Conservation (phyloP, 1,140 invertebrate genomes). For the Aleiodes sp. region DNA sequence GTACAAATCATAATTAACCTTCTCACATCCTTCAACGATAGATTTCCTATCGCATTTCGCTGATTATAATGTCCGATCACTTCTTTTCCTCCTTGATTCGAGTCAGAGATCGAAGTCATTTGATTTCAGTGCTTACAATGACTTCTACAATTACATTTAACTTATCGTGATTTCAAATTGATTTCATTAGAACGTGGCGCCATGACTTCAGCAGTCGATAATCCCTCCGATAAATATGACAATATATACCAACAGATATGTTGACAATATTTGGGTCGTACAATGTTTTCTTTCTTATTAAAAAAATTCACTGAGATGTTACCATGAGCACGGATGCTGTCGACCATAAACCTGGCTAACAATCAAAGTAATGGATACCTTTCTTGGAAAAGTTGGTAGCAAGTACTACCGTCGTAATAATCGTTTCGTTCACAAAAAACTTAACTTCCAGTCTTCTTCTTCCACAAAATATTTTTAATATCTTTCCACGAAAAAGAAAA, state of each 20-base stretch:
- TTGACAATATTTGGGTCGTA: not conserved
- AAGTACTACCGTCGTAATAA: conserved; percentile 47
- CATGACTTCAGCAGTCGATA: no score
- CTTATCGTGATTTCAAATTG: no score
- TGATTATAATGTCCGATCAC: no score
- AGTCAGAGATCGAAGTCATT: no score
- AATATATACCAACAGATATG: not conserved
- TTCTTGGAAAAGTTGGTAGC: conserved; percentile 51
- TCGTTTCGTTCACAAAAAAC: conserved; percentile 35
- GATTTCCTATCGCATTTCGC: no score
- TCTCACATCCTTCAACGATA: no score
- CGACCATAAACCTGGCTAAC: conserved; percentile 51
- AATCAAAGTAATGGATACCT: conserved; percentile 55
- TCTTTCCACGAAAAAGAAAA: conserved; percentile 2
- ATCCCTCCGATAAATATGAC: not conserved
- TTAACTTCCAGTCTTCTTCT: conserved; percentile 4
- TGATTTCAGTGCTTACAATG: no score
- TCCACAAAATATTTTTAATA: conserved; percentile 12
- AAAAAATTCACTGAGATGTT: not conserved
- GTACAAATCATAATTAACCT: no score
- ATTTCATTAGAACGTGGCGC: no score
- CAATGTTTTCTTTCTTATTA: not conserved
- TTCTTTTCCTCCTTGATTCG: no score
- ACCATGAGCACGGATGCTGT: conserved; percentile 36
- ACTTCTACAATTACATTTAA: no score